Evolutionary conservation across 2,888 invertebrate genomes (phyloP).

Genomic region (Cetonia aurata): DNA sequence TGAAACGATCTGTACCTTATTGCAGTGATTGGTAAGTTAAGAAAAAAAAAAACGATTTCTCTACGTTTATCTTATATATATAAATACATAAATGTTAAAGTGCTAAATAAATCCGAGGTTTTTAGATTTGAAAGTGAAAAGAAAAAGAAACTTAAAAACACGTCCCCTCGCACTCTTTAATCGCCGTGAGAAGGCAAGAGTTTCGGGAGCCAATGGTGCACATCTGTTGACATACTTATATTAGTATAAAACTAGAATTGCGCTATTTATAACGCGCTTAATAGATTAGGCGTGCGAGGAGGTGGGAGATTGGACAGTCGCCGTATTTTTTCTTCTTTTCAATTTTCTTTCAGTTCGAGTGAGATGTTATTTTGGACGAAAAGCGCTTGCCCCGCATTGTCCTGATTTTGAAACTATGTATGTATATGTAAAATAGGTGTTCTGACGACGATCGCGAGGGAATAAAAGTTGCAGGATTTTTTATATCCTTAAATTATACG

Average conservation of each 20-base stretch:
- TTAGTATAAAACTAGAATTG: slow-evolving; percentile 37
- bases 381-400: too few species aligned
- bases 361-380: background rate
- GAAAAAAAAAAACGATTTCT: too few species aligned
- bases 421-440: too few species aligned
- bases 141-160: background rate
- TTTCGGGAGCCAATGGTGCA: slow-evolving; percentile 6
- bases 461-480: too few species aligned
- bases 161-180: background rate
- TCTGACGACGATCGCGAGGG: too few species aligned
- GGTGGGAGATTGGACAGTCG: background rate
- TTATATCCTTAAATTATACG: too few species aligned
- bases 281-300: slow-evolving; percentile 14
- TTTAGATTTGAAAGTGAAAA: slow-evolving; percentile 23
- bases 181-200: background rate
- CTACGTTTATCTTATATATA: too few species aligned
- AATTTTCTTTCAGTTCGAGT: background rate
- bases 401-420: too few species aligned
- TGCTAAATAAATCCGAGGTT: background rate
- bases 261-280: slow-evolving; percentile 34
- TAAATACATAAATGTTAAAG: too few species aligned
- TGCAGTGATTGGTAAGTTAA: too few species aligned
- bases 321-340: background rate
- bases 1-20: too few species aligned
- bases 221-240: slow-evolving; percentile 43